Evolutionary conservation across 1,140 invertebrate species (phyloP), one percentile per base, ranked within the genome.

Genomic region (Drosophila pandora): DNA sequence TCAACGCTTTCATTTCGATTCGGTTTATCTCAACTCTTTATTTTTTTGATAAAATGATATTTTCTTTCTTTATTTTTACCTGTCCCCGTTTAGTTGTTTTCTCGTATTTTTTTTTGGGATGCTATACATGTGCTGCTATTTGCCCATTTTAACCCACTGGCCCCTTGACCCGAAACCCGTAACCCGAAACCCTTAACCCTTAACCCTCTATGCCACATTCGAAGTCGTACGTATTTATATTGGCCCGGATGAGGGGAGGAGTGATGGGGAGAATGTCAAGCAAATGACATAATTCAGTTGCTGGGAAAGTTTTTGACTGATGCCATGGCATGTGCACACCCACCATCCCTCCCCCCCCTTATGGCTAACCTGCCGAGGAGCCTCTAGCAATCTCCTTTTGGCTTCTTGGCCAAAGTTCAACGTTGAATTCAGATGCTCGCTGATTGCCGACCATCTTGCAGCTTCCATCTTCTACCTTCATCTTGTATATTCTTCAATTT

Each of bases 241-340:
- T 39, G 13, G 17, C 13, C 23, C 61, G 32, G 7, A 12, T 54
- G 34, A 4, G 34, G n/a, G 12, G 10, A 37, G 34, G 25, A 10
- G 48, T 58, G 56, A 23, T 74, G 39, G 70, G 52, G 49, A 49
- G 53, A 30, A 59, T 69, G 76, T 69, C 79, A 79, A 80, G 72
- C 83, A 83, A 88, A 88, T 88, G 83, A 88, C 83, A 88, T 88
- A 88, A 88, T 88, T 88, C 83, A 88, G 83, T 88, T 88, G 81
- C 76, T 89, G 79, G 83, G 75, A 88, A 88, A 88, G 59, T 78
- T 84, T 83, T 76, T 79, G 83, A 88, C 79, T 82, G 83, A 87
- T 79, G 82, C 78, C 80, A 39, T 57, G 41, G 41, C 50, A 34
- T 37, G 30, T 68, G 58, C 62, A 71, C 21, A 56, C 71, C 52